These are phyloP conservation scores for Thecophora atra DNA, from an alignment of 2,888 invertebrate genomes.

Conservation along the genomic window DNA sequence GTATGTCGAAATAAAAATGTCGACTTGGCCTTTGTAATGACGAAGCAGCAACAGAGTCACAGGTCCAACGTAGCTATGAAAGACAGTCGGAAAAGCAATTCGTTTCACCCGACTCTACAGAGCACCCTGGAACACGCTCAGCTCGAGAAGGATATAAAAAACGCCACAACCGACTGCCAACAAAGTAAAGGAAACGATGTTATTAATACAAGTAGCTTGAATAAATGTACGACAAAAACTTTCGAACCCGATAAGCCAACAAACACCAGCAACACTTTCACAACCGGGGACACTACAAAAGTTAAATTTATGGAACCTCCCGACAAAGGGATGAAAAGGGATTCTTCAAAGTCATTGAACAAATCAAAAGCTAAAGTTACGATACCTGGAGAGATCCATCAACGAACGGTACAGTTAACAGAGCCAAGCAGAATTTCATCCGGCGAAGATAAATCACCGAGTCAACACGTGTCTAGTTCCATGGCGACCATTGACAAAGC, in stretches of 20 bases:
- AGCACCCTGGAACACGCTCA: neutral
- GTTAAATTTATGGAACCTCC: neutral
- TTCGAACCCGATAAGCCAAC: neutral
- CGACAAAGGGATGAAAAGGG: conserved; percentile 8
- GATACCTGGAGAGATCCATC: conserved; percentile 8
- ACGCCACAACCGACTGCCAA: neutral
- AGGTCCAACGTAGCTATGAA: conserved; percentile 15
- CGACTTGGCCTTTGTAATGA: conserved; percentile 64
- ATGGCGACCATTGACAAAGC: conserved; percentile 59
- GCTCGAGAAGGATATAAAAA: neutral
- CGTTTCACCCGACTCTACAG: neutral
- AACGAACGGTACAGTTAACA: neutral
- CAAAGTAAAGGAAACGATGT: neutral
- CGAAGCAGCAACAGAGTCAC: conserved; percentile 45
- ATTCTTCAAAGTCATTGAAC: conserved; percentile 12
- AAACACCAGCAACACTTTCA: conserved; percentile 26
- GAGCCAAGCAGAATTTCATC: conserved; percentile 35
- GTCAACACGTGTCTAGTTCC: conserved; percentile 47
- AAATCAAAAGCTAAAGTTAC: neutral
- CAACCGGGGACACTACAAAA: conserved; percentile 1
- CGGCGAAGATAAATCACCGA: conserved; percentile 30
- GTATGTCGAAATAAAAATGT: conserved; percentile 66
- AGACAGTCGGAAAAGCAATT: neutral
- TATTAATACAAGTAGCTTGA: neutral
- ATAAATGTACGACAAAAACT: neutral